Conservation (phyloP, 1,140 invertebrate genomes). For the Neoseiulus cucumeris region DNA sequence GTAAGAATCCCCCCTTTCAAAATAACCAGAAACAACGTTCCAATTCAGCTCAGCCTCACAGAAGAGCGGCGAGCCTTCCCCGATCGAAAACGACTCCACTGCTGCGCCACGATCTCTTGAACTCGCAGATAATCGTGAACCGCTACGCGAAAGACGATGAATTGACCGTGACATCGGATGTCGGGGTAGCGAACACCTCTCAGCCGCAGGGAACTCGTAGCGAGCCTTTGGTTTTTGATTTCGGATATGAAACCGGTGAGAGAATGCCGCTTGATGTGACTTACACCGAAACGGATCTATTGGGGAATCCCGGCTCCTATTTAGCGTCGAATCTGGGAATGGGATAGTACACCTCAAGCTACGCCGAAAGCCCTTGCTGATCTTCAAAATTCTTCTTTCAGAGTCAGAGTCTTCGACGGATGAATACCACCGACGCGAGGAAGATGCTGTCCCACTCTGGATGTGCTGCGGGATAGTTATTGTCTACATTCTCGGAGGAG, state of each 20-base stretch:
- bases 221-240: background rate
- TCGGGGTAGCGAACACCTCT: background rate
- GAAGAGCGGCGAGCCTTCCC: background rate
- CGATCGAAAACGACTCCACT: background rate
- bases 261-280: background rate
- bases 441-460: constrained; percentile 38
- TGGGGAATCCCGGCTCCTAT: no score
- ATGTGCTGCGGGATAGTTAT: constrained; percentile 71
- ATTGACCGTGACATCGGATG: no score
- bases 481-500: constrained; percentile 71
- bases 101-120: background rate
- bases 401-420: constrained; percentile 1
- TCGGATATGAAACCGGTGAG: constrained; percentile 1
- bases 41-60: background rate
- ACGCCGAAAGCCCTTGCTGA: no score
- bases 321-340: no score
- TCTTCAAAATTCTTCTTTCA: background rate
- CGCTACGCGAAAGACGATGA: background rate
- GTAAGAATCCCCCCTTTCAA: no score
- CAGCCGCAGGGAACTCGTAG: background rate
- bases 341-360: no score
- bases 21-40: no score
- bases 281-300: no score
- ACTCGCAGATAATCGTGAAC: background rate
- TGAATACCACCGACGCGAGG: constrained; percentile 10